phyloP scores from a whole-genome alignment of 2,113 vertebrate species.

The Sebastes fasciatus region DNA sequence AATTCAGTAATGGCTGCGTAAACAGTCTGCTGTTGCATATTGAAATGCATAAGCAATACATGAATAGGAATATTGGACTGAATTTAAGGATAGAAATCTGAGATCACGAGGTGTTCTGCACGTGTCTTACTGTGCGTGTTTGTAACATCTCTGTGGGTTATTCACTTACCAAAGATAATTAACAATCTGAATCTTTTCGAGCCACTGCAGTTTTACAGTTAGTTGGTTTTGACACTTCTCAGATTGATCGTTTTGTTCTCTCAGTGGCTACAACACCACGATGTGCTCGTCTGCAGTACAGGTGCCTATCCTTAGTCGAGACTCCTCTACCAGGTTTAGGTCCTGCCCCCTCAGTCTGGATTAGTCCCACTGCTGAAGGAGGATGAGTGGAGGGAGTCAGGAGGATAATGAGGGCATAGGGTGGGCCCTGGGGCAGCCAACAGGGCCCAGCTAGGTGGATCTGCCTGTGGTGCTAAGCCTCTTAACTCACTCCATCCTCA shows the following conservation, averaged over 20 bases:
- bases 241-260: slow-evolving; percentile 11
- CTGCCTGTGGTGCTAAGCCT: slow-evolving; percentile 67
- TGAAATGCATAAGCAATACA: slow-evolving; percentile 27
- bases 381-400: slow-evolving; percentile 64
- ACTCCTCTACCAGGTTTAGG: slow-evolving; percentile 34
- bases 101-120: neutral
- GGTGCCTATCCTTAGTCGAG: slow-evolving; percentile 5
- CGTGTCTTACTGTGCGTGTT: neutral
- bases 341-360: slow-evolving; percentile 61
- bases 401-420: slow-evolving; percentile 73
- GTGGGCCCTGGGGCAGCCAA: slow-evolving; percentile 63
- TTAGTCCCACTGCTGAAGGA: slow-evolving; percentile 67
- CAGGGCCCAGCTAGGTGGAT: slow-evolving; percentile 70
- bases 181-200: slow-evolving; percentile 18
- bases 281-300: slow-evolving; percentile 28
- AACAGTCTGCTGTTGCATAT: slow-evolving; percentile 43
- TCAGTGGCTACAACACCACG: neutral
- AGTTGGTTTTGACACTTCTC: neutral
- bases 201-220: neutral
- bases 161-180: slow-evolving; percentile 26
- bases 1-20: slow-evolving; percentile 37
- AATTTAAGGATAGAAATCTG: slow-evolving; percentile 3
- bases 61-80: slow-evolving; percentile 2
- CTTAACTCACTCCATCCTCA: slow-evolving; percentile 67
- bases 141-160: slow-evolving; percentile 1